These are phyloP conservation scores for Brenthis ino DNA, from an alignment of 2,888 invertebrate species.

Conservation along the genomic window DNA sequence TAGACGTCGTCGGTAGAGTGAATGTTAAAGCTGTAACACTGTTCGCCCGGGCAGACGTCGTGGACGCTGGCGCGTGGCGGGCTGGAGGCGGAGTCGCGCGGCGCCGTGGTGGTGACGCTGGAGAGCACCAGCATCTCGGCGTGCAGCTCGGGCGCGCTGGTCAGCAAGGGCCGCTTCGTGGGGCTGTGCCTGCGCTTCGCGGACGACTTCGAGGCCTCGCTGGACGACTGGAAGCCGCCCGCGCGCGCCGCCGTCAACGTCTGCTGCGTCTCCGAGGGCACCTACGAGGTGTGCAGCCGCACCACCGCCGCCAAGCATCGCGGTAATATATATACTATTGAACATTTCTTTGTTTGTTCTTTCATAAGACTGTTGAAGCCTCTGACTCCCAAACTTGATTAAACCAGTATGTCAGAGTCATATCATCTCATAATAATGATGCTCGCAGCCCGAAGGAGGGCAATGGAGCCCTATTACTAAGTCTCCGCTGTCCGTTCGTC, in stretches of 20 bases:
- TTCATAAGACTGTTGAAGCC: too few species aligned
- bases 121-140: slow-evolving; percentile 97
- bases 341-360: too few species aligned
- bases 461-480: too few species aligned
- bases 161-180: slow-evolving; percentile 95
- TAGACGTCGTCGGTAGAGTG: too few species aligned
- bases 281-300: slow-evolving; percentile 97
- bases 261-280: slow-evolving; percentile 99
- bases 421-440: too few species aligned
- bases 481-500: too few species aligned
- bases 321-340: slow-evolving; percentile 68
- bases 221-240: slow-evolving; percentile 98
- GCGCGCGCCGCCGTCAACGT: slow-evolving; percentile 92
- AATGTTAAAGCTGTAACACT: too few species aligned
- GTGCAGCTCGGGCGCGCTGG: slow-evolving; percentile 97
- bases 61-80: slow-evolving; percentile 49
- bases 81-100: slow-evolving; percentile 88
- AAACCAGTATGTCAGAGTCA: too few species aligned
- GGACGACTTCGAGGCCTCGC: slow-evolving; percentile 97
- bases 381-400: too few species aligned
- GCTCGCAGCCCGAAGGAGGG: too few species aligned
- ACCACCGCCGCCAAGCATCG: slow-evolving; percentile 93
- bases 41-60: slow-evolving; percentile 60
- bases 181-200: slow-evolving; percentile 97
- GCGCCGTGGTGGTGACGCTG: slow-evolving; percentile 97